These are phyloP conservation scores for Taxidea taxus DNA, from an alignment of 2,113 vertebrate species.

Conservation along the genomic window DNA sequence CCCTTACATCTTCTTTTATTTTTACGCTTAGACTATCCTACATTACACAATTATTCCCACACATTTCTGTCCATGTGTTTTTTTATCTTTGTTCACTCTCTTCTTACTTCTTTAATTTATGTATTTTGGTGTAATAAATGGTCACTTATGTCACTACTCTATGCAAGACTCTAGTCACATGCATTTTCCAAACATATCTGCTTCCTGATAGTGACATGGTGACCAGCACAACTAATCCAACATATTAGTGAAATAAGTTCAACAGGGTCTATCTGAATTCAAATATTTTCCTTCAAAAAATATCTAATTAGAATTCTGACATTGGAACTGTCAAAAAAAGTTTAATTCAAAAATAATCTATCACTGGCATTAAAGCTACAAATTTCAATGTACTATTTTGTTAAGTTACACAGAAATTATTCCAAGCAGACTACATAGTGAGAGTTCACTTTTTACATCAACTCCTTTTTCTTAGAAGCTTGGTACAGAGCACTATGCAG, in stretches of 20 bases:
- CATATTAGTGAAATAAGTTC: neutral
- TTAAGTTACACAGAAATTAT: neutral
- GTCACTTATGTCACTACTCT: neutral
- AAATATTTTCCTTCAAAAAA: neutral
- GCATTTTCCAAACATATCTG: neutral
- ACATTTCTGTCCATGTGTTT: neutral
- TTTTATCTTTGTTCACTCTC: neutral
- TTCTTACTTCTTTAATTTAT: neutral
- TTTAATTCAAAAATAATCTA: neutral
- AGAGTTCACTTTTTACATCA: neutral
- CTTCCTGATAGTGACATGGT: neutral
- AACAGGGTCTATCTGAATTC: neutral
- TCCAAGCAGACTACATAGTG: neutral
- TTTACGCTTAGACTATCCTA: neutral
- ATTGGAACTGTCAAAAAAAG: neutral
- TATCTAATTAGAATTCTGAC: conserved; percentile 6
- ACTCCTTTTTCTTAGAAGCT: neutral
- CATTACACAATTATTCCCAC: neutral
- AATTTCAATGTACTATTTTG: neutral
- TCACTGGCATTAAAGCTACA: neutral
- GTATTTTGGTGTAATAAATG: neutral
- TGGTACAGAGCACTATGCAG: neutral
- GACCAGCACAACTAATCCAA: neutral
- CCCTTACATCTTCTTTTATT: neutral
- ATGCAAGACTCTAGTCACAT: neutral